Base-by-base conservation (phyloP, 2,113 vertebrate species). In the Riparia riparia region DNA sequence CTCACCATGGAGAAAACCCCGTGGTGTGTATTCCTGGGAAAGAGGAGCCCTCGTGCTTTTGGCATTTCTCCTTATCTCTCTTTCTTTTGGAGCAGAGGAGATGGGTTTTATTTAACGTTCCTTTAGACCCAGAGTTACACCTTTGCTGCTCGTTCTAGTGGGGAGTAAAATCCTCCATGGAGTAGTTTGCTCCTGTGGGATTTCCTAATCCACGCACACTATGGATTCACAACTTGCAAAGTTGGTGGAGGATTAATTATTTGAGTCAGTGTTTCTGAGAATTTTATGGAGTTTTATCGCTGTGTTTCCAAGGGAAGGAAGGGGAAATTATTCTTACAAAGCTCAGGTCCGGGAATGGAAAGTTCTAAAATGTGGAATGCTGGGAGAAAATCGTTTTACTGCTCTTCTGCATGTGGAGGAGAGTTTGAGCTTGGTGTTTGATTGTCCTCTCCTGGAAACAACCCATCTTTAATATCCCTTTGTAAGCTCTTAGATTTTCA, bases 1-100 rank as follows among this genome's bases (percentile, higher is more conserved):
- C 99, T 93, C 99, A 99, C 98, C 99, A 99, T 53, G 98, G 99
- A 96, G 99, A 99, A 97, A 99, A 99, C 96, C 99, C 99, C 3
- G 99, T 99, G 98, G 99, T 99, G 94, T n/a, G 98, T 98, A 93
- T 90, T 70, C n/a, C 95, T 82, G 51, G 29, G 13, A 17, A 22
- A 64, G 29, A 1, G 1, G 18, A 54, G 0, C 19, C 65, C n/a
- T 9, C 2, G 2, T 61, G 78, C 1, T 13, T n/a, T 58, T 41
- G 32, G 50, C 42, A 12, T 47, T 57, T n/a, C 44, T 6, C 0
- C 22, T 68, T 12, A n/a, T 10, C 41, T 74, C 14, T 45, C 6
- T 61, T 39, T 11, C 2, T 11, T 31, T 4, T 15, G 31, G 31
- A 65, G 25, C 53, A 10, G n/a, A 51, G 44, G 15, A 60, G 63